These are phyloP conservation scores for Hydrolagus colliei DNA, from an alignment of 2,797 vertebrate genomes.

Conservation along the genomic window DNA sequence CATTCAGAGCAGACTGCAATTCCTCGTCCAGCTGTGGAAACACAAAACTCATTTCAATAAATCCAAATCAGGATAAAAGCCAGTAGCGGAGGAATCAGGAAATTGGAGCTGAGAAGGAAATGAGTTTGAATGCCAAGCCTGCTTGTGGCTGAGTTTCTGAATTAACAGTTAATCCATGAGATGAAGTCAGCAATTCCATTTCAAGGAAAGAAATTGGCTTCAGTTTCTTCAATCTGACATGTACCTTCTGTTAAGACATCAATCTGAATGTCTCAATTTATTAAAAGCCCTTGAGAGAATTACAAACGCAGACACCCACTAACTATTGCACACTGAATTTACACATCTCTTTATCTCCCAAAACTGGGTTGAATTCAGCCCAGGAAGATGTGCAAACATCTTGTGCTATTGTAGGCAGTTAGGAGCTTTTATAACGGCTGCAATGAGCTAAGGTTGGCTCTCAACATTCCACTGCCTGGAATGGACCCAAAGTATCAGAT, in stretches of 20 bases:
- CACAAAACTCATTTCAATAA: constrained; percentile 13
- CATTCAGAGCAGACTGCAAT: constrained; percentile 67
- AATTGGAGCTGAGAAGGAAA: too few relatives aligned
- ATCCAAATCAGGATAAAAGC: neutral
- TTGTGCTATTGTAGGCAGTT: too few relatives aligned
- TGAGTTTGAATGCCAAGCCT: too few relatives aligned
- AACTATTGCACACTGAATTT: neutral
- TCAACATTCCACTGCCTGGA: neutral
- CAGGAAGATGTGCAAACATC: neutral
- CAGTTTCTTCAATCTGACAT: neutral
- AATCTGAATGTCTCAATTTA: neutral
- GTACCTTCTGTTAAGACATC: neutral
- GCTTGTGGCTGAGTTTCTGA: too few relatives aligned
- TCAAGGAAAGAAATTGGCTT: neutral
- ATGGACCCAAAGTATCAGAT: too few relatives aligned
- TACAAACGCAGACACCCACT: neutral
- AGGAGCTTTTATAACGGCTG: neutral
- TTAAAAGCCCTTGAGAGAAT: neutral
- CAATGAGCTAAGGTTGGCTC: neutral
- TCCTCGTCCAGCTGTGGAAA: constrained; percentile 71
- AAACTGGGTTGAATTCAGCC: neutral
- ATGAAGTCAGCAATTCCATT: neutral
- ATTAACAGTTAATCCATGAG: too few relatives aligned
- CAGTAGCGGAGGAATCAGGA: neutral
- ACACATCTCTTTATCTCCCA: neutral